phyloP scores from a whole-genome alignment of 2,797 vertebrate genomes.

The Monodelphis domestica region DNA sequence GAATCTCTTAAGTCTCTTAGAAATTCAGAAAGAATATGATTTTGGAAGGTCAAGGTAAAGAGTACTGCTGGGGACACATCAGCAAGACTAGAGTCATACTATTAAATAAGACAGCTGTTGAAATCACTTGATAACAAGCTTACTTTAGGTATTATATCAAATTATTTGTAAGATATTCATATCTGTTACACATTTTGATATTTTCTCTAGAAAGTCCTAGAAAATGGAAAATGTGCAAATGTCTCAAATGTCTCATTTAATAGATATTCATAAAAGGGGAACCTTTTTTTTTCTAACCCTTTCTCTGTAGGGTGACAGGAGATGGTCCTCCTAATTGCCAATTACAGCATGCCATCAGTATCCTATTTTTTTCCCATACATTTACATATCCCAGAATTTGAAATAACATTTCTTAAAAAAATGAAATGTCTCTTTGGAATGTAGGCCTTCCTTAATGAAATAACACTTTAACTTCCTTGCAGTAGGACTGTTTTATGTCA shows the following conservation, averaged over 20 bases:
- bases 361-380: conserved; percentile 31
- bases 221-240: conserved; percentile 7
- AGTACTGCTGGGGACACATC: not conserved
- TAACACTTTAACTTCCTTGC: conserved; percentile 33
- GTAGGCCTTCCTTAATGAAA: conserved; percentile 33
- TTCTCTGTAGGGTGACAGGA: not conserved
- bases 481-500: conserved; percentile 27
- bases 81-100: not conserved
- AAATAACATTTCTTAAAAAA: not conserved
- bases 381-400: conserved; percentile 16
- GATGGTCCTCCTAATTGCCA: conserved; percentile 14
- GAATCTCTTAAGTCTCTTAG: no score
- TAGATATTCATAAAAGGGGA: not conserved
- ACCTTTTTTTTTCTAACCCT: not conserved
- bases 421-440: conserved; percentile 46
- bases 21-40: not conserved
- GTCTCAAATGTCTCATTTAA: not conserved
- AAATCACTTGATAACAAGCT: not conserved
- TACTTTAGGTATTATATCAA: not conserved
- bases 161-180: not conserved
- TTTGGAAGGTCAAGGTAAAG: conserved; percentile 10
- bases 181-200: not conserved
- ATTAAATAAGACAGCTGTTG: not conserved
- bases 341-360: not conserved
- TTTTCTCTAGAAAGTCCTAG: not conserved